phyloP scores from a whole-genome alignment of 2,888 invertebrate species.

The Drosophila heteroneura region DNA sequence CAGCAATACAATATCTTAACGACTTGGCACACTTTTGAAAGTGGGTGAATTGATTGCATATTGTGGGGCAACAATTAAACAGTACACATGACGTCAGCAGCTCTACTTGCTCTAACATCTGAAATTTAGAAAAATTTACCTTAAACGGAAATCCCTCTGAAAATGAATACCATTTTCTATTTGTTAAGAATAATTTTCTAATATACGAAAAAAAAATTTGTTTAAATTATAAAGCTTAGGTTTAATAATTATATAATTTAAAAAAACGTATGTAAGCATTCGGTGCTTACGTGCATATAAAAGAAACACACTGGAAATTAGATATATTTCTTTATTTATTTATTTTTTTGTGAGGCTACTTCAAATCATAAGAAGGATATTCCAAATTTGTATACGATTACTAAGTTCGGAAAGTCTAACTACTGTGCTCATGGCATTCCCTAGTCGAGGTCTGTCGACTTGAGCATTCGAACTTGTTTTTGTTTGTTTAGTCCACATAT shows the following conservation, averaged over 20 bases:
- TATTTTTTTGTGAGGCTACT: background rate
- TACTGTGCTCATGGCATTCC: background rate
- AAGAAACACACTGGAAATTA: background rate
- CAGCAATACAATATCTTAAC: constrained; percentile 44
- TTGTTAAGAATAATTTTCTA: background rate
- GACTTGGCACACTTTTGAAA: constrained; percentile 57
- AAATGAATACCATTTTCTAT: background rate
- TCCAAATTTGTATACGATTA: background rate
- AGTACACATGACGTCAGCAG: constrained; percentile 19
- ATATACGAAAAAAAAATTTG: background rate
- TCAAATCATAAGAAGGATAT: background rate
- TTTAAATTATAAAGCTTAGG: background rate
- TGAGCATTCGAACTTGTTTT: background rate
- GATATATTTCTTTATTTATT: background rate
- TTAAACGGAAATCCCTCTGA: background rate
- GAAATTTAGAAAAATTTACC: background rate
- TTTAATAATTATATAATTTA: background rate
- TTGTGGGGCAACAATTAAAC: background rate
- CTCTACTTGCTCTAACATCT: background rate
- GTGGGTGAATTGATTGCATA: constrained; percentile 48
- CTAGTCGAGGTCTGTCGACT: background rate
- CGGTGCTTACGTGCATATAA: background rate
- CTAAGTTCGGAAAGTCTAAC: background rate
- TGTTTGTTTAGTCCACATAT: background rate
- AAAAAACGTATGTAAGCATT: background rate